Percentiles rank a stretch among this genome's conserved stretches.
Evolutionary conservation across 1,140 invertebrate genomes (phyloP).

Genomic region (Drosophila melanica): DNA sequence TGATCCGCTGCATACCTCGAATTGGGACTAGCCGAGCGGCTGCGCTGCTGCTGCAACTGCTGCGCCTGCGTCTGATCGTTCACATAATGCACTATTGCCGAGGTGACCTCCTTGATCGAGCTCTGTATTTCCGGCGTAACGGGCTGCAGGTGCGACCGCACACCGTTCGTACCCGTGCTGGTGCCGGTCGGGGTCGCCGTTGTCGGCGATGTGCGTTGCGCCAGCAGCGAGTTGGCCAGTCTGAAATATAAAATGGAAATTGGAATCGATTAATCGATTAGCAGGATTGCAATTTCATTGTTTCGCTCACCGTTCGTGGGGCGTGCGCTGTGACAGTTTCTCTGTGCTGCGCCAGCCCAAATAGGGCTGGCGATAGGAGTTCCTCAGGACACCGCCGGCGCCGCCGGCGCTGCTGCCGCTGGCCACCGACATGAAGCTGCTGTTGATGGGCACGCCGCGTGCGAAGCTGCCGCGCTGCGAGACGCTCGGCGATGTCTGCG

Average conservation of each 20-base stretch:
- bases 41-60: slow-evolving; percentile 64
- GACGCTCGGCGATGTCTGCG: slow-evolving; percentile 86
- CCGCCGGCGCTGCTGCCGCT: slow-evolving; percentile 59
- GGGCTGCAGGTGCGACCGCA: slow-evolving; percentile 52
- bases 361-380: slow-evolving; percentile 91
- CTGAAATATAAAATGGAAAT: slow-evolving; percentile 68
- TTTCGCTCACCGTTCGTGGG: slow-evolving; percentile 89
- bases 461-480: slow-evolving; percentile 83
- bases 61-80: slow-evolving; percentile 86
- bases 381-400: slow-evolving; percentile 59
- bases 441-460: slow-evolving; percentile 78
- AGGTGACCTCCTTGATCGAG: slow-evolving; percentile 95
- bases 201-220: slow-evolving; percentile 77
- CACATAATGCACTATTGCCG: slow-evolving; percentile 96
- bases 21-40: slow-evolving; percentile 84
- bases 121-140: slow-evolving; percentile 92
- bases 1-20: slow-evolving; percentile 73
- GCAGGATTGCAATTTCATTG: not conserved
- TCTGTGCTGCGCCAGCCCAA: slow-evolving; percentile 95
- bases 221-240: slow-evolving; percentile 88
- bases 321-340: slow-evolving; percentile 88
- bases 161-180: slow-evolving; percentile 39
- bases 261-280: not conserved
- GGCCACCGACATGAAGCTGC: slow-evolving; percentile 82
- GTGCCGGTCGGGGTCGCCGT: not conserved